Evolutionary conservation across 1,140 invertebrate species (phyloP).

Genomic region (Drosophila cardini): DNA sequence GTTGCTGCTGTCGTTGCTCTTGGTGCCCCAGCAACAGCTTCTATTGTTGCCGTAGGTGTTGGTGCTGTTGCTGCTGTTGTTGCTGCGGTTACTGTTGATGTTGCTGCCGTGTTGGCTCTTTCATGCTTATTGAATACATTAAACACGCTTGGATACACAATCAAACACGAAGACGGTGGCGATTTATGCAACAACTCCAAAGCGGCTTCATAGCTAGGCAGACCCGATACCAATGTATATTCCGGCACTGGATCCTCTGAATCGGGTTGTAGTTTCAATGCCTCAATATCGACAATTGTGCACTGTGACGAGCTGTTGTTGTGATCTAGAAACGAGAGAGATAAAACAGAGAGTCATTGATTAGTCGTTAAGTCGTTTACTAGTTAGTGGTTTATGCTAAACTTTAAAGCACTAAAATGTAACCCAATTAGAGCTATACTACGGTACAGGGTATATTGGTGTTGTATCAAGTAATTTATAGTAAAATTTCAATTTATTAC

Average conservation of each 20-base stretch:
- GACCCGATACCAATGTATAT: slow-evolving; percentile 87
- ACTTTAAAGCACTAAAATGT: neutral
- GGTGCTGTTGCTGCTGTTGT: slow-evolving; percentile 22
- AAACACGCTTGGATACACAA: slow-evolving; percentile 82
- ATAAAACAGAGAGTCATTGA: slow-evolving; percentile 29
- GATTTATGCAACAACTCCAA: slow-evolving; percentile 85
- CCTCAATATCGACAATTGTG: slow-evolving; percentile 75
- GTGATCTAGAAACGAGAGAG: slow-evolving; percentile 61
- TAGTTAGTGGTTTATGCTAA: neutral
- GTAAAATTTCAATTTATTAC: too few relatives aligned
- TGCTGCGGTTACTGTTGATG: slow-evolving; percentile 42
- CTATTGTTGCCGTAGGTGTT: slow-evolving; percentile 24
- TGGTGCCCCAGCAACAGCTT: slow-evolving; percentile 20
- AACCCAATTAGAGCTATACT: slow-evolving; percentile 15
- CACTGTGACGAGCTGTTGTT: slow-evolving; percentile 67
- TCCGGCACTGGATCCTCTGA: slow-evolving; percentile 86
- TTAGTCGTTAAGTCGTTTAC: slow-evolving; percentile 32
- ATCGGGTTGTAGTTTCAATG: slow-evolving; percentile 74
- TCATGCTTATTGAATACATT: slow-evolving; percentile 80
- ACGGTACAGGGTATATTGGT: neutral
- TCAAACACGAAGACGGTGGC: slow-evolving; percentile 74
- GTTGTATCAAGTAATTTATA: too few relatives aligned
- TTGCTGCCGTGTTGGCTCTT: slow-evolving; percentile 39
- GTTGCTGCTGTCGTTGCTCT: slow-evolving; percentile 21
- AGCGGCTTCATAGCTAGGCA: slow-evolving; percentile 88